Evolutionary conservation across 2,888 invertebrate species (phyloP), one percentile per base, ranked within the genome.

Genomic region (Caenorhabditis sp.): DNA sequence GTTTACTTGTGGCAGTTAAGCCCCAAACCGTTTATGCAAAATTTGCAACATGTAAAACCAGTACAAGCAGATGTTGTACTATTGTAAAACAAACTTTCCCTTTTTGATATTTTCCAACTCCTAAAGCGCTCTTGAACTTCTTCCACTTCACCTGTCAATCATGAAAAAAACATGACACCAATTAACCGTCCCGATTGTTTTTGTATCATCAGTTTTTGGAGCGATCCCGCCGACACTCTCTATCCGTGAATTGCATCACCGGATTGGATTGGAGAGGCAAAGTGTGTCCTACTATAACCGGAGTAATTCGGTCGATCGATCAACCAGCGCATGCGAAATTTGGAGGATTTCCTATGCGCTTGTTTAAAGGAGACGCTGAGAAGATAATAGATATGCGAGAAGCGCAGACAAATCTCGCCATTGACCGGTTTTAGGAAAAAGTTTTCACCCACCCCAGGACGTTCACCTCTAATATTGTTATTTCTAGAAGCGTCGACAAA

Each of bases 291-390:
- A 70, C 79, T 79, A 79, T 70, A 79, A 79, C 70, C 79, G 70
- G 79, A 79, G 79, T 79, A 79, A 79, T 79, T 79, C 70, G 79
- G 64, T 47, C 79, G 70, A 79, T 79, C 79, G 79, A 79, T 79
- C 70, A 64, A 69, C 79, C 68, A 47, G 63, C 79, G 70, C 79
- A 79, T 47, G 70, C 79, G 56, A 79, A 79, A 72, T 79, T 79
- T 72, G 63, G 70, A 70, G 70, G 69, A 79, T 79, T 63, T 72
- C 64, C 35, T 47, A 64, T 70, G 70, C 79, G 79, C 70, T 79
- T 63, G 70, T 79, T 70, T 51, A 54, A 54, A 44, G 54, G 26
- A 64, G 66, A 44, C 31, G 28, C 38, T 31, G 24, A 22, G 38
- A 54, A 44, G 31, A 77, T 56, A 26, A 49, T 28, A 10, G 58